phyloP scores from a whole-genome alignment of 2,797 vertebrate species.

The Chloroceryle amazona region DNA sequence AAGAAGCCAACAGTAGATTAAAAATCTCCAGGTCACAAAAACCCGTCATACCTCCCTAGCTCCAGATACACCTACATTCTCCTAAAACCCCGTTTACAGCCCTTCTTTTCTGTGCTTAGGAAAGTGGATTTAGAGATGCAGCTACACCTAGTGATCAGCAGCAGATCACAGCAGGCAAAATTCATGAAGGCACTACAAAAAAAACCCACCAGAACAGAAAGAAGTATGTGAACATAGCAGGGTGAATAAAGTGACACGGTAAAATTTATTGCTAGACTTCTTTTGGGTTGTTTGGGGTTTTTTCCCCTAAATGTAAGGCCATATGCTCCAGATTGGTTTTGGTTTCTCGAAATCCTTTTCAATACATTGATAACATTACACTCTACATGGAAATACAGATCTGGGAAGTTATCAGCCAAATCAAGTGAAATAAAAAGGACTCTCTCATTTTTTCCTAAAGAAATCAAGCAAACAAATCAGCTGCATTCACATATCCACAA shows the following conservation, averaged over 20 bases:
- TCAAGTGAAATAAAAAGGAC: not conserved
- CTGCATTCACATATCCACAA: not conserved
- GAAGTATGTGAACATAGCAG: not conserved
- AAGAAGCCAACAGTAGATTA: not conserved
- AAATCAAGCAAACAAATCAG: not conserved
- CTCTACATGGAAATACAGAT: not conserved
- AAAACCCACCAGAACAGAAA: not conserved
- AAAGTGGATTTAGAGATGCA: conserved; percentile 76
- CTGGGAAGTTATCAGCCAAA: not conserved
- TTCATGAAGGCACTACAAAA: not conserved
- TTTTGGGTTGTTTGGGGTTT: not conserved
- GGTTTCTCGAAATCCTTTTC: not conserved
- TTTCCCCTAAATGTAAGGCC: not conserved
- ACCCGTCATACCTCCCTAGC: not conserved
- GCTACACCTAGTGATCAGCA: conserved; percentile 84
- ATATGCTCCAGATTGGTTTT: not conserved
- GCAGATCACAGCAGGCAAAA: conserved; percentile 63
- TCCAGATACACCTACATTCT: not conserved
- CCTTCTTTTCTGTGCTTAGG: not conserved
- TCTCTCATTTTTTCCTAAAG: not conserved
- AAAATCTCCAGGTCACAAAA: conserved; percentile 23
- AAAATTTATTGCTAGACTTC: not conserved
- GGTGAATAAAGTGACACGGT: not conserved
- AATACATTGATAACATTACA: not conserved
- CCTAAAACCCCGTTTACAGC: not conserved